Percentiles rank a stretch among this genome's conserved stretches.
These are phyloP conservation scores for Megathymus violae DNA, from an alignment of 1,140 invertebrate genomes.

Conservation along the genomic window DNA sequence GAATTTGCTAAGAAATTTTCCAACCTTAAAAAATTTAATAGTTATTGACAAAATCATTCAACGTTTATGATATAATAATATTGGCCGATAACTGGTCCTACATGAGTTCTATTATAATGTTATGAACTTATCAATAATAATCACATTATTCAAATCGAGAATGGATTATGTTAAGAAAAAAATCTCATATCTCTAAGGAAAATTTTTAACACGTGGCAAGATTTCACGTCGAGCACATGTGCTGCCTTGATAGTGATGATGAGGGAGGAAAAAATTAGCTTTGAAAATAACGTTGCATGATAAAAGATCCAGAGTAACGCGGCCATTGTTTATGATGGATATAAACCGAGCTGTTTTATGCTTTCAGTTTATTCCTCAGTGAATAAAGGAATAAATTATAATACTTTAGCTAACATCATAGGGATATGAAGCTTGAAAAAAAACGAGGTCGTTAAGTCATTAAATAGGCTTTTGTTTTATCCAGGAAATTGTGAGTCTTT, in stretches of 20 bases:
- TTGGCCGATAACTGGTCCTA: no score
- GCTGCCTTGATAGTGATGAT: slow-evolving; percentile 14
- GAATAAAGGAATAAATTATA: slow-evolving; percentile 28
- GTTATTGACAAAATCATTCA: no score
- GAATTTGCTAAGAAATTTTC: no score
- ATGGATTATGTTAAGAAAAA: background rate
- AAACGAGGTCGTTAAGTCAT: slow-evolving; percentile 5
- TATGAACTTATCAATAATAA: no score
- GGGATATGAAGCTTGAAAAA: slow-evolving; percentile 3
- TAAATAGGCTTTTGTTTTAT: background rate
- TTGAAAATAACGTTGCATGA: slow-evolving; percentile 34
- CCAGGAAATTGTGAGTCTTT: no score
- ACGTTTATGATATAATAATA: no score
- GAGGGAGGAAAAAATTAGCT: slow-evolving; percentile 28
- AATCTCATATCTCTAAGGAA: slow-evolving; percentile 1
- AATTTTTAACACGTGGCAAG: slow-evolving; percentile 21
- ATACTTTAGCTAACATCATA: slow-evolving; percentile 20
- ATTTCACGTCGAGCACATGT: slow-evolving; percentile 24
- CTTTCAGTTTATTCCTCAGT: slow-evolving; percentile 18
- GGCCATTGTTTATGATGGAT: slow-evolving; percentile 32
- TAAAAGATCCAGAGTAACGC: slow-evolving; percentile 28
- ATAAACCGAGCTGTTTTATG: slow-evolving; percentile 29
- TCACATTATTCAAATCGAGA: no score
- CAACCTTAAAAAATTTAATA: no score
- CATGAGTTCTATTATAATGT: no score